Conservation (phyloP, 2,888 invertebrate genomes). For the Creontiades dilutus region DNA sequence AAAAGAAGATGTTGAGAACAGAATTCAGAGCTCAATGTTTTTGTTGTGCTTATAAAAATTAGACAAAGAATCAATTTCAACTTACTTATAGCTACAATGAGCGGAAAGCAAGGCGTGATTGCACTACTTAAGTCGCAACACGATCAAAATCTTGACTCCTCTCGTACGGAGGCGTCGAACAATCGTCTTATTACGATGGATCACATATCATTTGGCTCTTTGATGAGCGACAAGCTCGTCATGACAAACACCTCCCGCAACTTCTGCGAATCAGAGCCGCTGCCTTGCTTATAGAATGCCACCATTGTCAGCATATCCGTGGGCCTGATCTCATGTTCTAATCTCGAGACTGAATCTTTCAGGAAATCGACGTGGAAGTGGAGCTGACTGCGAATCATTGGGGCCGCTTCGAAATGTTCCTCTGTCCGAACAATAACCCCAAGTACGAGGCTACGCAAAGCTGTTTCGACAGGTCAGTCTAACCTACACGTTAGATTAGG, state of each 20-base stretch:
- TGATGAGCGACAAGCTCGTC: conserved; percentile 8
- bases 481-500: background rate
- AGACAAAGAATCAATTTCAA: no score
- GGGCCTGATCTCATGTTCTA: conserved; percentile 33
- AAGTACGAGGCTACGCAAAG: conserved; percentile 88
- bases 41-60: no score
- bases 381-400: conserved; percentile 94
- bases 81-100: no score
- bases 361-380: conserved; percentile 91
- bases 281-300: background rate
- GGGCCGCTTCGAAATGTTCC: conserved; percentile 90
- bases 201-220: background rate
- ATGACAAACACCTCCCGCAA: background rate
- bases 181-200: background rate
- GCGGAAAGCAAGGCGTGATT: no score
- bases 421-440: conserved; percentile 93
- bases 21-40: no score
- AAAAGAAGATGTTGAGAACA: no score
- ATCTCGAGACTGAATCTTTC: conserved; percentile 73
- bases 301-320: background rate
- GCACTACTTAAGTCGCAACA: no score
- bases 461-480: conserved; percentile 87
- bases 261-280: background rate
- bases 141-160: no score
- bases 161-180: background rate